These are phyloP conservation scores for Hydrotaea cyrtoneurina DNA, from an alignment of 2,888 invertebrate species.

Conservation along the genomic window DNA sequence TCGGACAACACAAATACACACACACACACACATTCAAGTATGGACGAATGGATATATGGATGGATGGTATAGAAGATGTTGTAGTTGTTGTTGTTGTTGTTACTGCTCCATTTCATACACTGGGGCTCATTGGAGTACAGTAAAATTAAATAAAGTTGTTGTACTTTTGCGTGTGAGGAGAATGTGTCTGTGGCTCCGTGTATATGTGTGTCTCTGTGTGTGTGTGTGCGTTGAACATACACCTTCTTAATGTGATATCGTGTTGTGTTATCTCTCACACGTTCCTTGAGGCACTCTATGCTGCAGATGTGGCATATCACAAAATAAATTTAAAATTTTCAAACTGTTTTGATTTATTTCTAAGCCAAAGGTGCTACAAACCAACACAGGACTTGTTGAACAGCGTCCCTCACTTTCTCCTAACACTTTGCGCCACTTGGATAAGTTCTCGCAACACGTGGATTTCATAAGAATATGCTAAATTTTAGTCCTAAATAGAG, in stretches of 20 bases:
- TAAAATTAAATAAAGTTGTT: slow-evolving; percentile 2
- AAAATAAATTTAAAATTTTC: slow-evolving; percentile 13
- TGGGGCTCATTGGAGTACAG: slow-evolving; percentile 10
- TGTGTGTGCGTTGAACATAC: background rate
- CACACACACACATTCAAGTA: background rate
- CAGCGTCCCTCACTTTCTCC: too few species aligned
- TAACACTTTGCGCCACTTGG: too few species aligned
- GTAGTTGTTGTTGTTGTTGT: background rate
- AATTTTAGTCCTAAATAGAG: too few species aligned
- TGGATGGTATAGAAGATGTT: background rate
- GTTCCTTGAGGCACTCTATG: background rate
- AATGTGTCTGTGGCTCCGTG: too few species aligned
- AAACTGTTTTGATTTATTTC: slow-evolving; percentile 21
- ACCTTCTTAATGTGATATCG: background rate
- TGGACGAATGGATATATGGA: background rate
- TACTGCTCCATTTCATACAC: background rate
- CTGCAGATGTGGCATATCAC: slow-evolving; percentile 5
- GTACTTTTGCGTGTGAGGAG: background rate
- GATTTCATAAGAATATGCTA: too few species aligned
- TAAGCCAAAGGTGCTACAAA: slow-evolving; percentile 7
- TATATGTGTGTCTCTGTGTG: background rate
- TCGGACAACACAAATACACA: background rate
- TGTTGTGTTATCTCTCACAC: slow-evolving; percentile 15
- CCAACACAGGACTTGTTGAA: slow-evolving; percentile 4
- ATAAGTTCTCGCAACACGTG: too few species aligned